Evolutionary conservation across 2,888 invertebrate genomes (phyloP), one percentile per base, ranked within the genome.

Genomic region (Cheilosia grossa): DNA sequence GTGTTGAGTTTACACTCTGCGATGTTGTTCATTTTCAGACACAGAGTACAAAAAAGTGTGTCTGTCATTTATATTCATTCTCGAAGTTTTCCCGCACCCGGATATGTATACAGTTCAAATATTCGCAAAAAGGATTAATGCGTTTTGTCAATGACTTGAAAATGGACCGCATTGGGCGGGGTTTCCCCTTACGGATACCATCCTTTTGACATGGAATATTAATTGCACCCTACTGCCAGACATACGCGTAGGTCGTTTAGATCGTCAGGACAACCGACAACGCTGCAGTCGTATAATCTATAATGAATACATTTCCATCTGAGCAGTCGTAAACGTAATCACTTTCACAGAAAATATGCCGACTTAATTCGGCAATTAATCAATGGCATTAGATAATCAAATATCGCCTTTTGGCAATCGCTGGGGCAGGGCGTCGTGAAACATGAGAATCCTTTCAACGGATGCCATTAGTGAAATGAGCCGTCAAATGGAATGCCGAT

Each of bases 361-460:
- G 72, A 21, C 49, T 77, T 77, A 82, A 82, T 82, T 82, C 77
- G 61, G 66, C 59, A 37, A 33, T 61, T 54, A 82, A 77, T 82
- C 82, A 82, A 67, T 77, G 61, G 66, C 54, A 59, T 77, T 72
- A 66, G 77, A 77, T 77, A 77, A 77, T 37, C 64, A 54, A 72
- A 77, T 67, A 37, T 67, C 63, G 61, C 44, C 3, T 42, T 19
- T 53, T 21, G 30, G 10, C 61, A 72, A 72, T 56, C 33, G 10
- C 19, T 10, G 10, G 40, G 54, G 2, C 15, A 30, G 7, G 24
- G 47, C 1, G 21, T 17, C 19, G 2, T 69, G 81, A 51, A 81
- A 81, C 74, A 69, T 40, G 74, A 81, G 74, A 74, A 69, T 81
- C 64, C 75, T 75, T 75, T 81, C 69, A 69, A 37, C 51, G 61